These are phyloP conservation scores for Gymnoscopelus braueri DNA, from an alignment of 2,797 vertebrate species.

Conservation along the genomic window DNA sequence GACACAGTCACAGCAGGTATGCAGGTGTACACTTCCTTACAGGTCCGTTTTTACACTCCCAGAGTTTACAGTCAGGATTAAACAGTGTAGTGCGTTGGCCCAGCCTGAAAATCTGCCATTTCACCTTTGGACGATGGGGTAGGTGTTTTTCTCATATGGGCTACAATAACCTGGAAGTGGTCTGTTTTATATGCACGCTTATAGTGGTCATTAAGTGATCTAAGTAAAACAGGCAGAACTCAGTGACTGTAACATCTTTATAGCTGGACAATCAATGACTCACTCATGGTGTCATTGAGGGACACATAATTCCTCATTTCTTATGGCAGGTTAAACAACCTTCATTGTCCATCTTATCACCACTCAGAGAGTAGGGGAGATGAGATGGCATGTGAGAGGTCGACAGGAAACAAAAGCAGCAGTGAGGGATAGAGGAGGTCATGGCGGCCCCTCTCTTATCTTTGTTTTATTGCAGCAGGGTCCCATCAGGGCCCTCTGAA, in stretches of 20 bases:
- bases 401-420: conserved; percentile 63
- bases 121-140: too few species aligned
- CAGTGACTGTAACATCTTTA: conserved; percentile 17
- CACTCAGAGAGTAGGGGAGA: conserved; percentile 35
- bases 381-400: conserved; percentile 51
- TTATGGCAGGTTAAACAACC: conserved; percentile 48
- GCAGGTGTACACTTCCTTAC: not conserved
- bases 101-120: too few species aligned
- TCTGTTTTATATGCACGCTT: conserved; percentile 1
- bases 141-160: too few species aligned
- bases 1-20: conserved; percentile 82
- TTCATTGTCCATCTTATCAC: conserved; percentile 71
- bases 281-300: conserved; percentile 21
- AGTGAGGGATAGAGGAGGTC: conserved; percentile 47
- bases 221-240: conserved; percentile 8
- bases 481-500: conserved; percentile 44
- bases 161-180: too few species aligned
- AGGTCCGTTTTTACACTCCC: too few species aligned
- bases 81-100: too few species aligned
- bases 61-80: too few species aligned
- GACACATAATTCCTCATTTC: conserved; percentile 43
- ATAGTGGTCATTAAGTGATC: not conserved
- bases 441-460: conserved; percentile 55
- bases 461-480: conserved; percentile 66
- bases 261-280: conserved; percentile 42